Evolutionary conservation across 2,888 invertebrate genomes (phyloP).

Genomic region (Stictocephala bisonia): DNA sequence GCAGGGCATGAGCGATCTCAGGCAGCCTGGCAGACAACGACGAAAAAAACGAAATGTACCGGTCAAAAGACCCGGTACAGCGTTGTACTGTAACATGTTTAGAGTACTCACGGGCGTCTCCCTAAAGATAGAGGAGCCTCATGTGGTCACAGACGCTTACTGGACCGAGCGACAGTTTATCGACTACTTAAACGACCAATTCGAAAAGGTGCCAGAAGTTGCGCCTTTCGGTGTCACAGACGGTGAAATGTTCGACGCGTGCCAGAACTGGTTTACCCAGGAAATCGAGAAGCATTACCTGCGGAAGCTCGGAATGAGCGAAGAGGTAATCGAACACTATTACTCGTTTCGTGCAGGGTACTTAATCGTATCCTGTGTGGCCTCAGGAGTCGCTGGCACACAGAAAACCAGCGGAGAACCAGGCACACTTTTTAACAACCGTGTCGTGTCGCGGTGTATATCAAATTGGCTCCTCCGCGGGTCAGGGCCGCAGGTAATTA

Average conservation of each 20-base stretch:
- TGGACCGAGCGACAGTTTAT: background rate
- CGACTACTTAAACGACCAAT: background rate
- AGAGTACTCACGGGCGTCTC: background rate
- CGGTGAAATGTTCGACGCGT: background rate
- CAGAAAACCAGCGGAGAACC: background rate
- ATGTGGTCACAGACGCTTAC: background rate
- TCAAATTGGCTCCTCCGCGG: background rate
- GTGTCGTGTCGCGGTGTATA: too few species aligned
- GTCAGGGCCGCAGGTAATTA: background rate
- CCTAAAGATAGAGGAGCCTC: background rate
- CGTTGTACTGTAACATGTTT: background rate
- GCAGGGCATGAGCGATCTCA: too few species aligned
- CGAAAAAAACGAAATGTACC: too few species aligned
- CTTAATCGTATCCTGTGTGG: background rate
- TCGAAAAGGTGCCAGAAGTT: background rate
- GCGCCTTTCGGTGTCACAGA: background rate
- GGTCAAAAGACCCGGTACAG: too few species aligned
- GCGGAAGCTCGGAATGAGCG: background rate
- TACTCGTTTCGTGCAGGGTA: background rate
- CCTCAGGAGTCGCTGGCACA: background rate
- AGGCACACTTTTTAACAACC: background rate
- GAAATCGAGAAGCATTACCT: background rate
- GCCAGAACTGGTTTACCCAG: background rate
- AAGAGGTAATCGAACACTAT: background rate
- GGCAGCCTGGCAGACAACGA: too few species aligned